These are phyloP conservation scores for Andrena chrysosceles DNA, from an alignment of 2,888 invertebrate genomes.

Conservation along the genomic window DNA sequence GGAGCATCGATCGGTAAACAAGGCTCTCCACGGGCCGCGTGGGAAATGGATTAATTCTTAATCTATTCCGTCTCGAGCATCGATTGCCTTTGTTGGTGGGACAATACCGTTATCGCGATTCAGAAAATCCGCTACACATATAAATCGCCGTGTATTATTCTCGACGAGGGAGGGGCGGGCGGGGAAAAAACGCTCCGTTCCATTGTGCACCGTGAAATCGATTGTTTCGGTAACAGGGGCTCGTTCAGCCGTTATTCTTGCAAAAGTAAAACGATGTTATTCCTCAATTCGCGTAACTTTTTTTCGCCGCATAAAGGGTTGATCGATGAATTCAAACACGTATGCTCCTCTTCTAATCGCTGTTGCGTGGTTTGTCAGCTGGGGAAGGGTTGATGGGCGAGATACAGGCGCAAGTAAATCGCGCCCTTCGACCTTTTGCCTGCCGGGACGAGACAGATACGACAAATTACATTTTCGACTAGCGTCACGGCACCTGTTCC, in stretches of 20 bases:
- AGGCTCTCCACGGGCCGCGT: neutral
- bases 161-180: neutral
- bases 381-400: neutral
- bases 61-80: constrained; percentile 20
- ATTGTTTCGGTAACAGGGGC: constrained; percentile 16
- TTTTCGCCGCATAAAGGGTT: neutral
- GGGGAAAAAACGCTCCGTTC: neutral
- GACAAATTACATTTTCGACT: constrained; percentile 24
- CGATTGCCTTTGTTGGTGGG: constrained; percentile 7
- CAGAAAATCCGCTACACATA: constrained; percentile 16
- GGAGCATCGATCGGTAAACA: constrained; percentile 16
- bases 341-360: no score
- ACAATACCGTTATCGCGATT: constrained; percentile 21
- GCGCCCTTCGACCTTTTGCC: constrained; percentile 8
- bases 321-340: neutral
- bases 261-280: neutral
- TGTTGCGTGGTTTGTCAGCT: neutral
- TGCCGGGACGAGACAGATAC: constrained; percentile 21
- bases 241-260: constrained; percentile 5
- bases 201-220: constrained; percentile 31
- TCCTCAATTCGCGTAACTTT: neutral
- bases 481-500: neutral
- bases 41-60: constrained; percentile 30
- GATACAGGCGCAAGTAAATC: neutral
- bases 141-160: constrained; percentile 19